A percentile compares a stretch with the other conserved stretches of the same genome.
Conservation (phyloP, 2,797 vertebrate genomes). For the Astyanax mexicanus region DNA sequence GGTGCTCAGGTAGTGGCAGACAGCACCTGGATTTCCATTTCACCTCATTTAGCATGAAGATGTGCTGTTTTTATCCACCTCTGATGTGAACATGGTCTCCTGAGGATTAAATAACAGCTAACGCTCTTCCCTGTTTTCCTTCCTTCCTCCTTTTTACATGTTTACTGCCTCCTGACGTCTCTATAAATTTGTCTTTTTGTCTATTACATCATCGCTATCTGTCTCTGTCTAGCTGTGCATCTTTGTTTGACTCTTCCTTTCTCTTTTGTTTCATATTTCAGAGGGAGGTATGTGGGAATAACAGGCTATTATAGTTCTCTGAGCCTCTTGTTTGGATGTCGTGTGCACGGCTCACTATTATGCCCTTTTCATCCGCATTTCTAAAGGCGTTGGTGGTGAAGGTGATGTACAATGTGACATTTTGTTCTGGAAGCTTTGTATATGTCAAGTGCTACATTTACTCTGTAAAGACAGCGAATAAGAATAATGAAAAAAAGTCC, state of each 20-base stretch:
- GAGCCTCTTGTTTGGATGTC: slow-evolving; percentile 2
- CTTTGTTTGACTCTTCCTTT: neutral
- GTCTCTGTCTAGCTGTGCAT: neutral
- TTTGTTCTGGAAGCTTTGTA: neutral
- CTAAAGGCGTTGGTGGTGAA: neutral
- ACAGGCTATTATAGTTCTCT: slow-evolving; percentile 27
- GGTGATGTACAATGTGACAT: neutral
- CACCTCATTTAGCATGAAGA: neutral
- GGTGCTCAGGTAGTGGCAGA: neutral
- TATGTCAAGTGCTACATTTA: neutral
- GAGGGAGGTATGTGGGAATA: slow-evolving; percentile 17
- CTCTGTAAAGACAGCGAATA: neutral
- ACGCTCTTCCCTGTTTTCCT: neutral
- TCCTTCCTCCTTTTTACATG: neutral
- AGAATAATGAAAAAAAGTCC: neutral
- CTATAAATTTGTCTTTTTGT: neutral
- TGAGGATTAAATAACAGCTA: neutral
- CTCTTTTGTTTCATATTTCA: slow-evolving; percentile 18
- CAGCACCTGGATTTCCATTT: slow-evolving; percentile 2
- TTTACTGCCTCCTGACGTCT: neutral
- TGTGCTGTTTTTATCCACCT: neutral
- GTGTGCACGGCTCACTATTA: neutral
- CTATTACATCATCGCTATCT: neutral
- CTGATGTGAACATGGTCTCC: neutral
- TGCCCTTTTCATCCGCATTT: slow-evolving; percentile 10